These are phyloP conservation scores for Drosophila ustulata DNA, from an alignment of 2,888 invertebrate species.

Conservation along the genomic window DNA sequence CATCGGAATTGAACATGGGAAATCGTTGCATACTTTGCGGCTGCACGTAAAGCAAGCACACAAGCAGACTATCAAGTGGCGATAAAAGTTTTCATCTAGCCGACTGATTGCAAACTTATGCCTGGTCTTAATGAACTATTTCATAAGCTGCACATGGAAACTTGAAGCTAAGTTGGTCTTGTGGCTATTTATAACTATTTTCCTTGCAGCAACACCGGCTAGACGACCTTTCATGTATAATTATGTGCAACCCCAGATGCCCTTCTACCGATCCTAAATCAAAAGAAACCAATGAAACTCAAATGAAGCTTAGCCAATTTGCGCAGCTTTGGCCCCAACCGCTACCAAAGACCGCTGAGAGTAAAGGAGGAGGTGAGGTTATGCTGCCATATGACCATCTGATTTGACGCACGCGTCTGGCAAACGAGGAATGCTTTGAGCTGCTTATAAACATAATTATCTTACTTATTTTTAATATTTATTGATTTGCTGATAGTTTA, in stretches of 20 bases:
- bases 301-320: slow-evolving; percentile 54
- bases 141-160: slow-evolving; percentile 14
- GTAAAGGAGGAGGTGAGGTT: slow-evolving; percentile 48
- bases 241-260: slow-evolving; percentile 79
- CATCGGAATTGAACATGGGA: not conserved
- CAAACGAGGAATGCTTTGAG: slow-evolving; percentile 55
- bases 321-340: slow-evolving; percentile 54
- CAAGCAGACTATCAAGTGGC: slow-evolving; percentile 29
- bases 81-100: slow-evolving; percentile 14
- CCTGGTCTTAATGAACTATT: slow-evolving; percentile 21
- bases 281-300: not conserved
- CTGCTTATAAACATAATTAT: slow-evolving; percentile 50
- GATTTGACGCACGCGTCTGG: slow-evolving; percentile 42
- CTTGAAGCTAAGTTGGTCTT: not conserved
- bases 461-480: slow-evolving; percentile 56
- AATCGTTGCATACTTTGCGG: slow-evolving; percentile 57
- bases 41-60: slow-evolving; percentile 39
- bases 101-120: slow-evolving; percentile 19
- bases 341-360: slow-evolving; percentile 69
- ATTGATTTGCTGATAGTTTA: slow-evolving; percentile 52
- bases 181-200: slow-evolving; percentile 5
- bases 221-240: slow-evolving; percentile 79
- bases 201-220: slow-evolving; percentile 66
- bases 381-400: slow-evolving; percentile 71
- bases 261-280: slow-evolving; percentile 71